These are phyloP conservation scores for Macrotrachela quadricornifera DNA, from an alignment of 1,140 invertebrate species.

Conservation along the genomic window DNA sequence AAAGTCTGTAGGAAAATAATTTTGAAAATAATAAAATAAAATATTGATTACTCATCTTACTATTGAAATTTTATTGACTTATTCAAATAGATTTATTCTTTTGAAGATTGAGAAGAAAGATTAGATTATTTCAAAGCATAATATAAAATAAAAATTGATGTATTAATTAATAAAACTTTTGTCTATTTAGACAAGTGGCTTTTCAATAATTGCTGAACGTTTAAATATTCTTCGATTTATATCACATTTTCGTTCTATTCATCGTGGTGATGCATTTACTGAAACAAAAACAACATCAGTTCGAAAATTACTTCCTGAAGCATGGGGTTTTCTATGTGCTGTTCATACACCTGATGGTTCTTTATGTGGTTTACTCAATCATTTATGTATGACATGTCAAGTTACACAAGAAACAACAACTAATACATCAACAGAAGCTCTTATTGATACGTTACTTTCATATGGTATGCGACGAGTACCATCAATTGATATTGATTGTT, in stretches of 20 bases:
- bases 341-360: conserved; percentile 92
- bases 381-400: conserved; percentile 49
- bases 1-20: too few species aligned
- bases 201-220: conserved; percentile 84
- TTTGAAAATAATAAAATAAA: too few species aligned
- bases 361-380: conserved; percentile 89
- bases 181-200: conserved; percentile 37
- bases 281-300: conserved; percentile 86
- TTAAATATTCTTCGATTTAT: conserved; percentile 86
- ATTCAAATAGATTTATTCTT: too few species aligned
- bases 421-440: not conserved
- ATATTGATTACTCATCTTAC: too few species aligned
- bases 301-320: conserved; percentile 75
- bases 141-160: not conserved
- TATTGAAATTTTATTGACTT: not conserved
- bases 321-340: conserved; percentile 96
- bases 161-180: too few species aligned
- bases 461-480: not conserved
- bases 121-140: too few species aligned
- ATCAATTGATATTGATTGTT: not conserved
- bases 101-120: too few species aligned
- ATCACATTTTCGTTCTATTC: conserved; percentile 82
- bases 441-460: not conserved
- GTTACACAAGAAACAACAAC: conserved; percentile 11
- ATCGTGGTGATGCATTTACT: conserved; percentile 81